Conservation (phyloP, 2,797 vertebrate species). For the Epinephelus coioides region DNA sequence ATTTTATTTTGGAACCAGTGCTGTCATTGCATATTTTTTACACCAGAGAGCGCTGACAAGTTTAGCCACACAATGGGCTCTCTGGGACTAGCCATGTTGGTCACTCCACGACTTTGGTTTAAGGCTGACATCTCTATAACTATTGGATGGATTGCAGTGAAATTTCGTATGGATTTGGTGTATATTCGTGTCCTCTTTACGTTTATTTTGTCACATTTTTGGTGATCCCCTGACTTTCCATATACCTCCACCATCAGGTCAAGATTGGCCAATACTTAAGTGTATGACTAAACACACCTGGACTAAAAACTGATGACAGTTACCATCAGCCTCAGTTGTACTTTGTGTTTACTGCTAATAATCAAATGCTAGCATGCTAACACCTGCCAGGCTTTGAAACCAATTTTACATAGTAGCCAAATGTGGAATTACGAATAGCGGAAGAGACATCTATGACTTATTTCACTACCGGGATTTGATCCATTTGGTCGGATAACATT, state of each 20-base stretch:
- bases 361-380: not conserved
- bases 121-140: not conserved
- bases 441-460: no score
- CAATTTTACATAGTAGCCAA: no score
- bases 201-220: no score
- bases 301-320: not conserved
- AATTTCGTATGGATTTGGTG: not conserved
- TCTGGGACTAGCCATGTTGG: not conserved
- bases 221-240: not conserved
- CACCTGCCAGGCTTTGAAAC: no score
- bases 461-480: no score
- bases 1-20: not conserved
- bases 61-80: not conserved
- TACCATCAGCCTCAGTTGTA: not conserved
- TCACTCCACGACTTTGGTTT: not conserved
- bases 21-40: not conserved
- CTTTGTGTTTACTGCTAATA: not conserved
- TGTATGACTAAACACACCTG: not conserved
- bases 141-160: not conserved
- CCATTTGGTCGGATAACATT: no score
- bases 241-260: accelerated
- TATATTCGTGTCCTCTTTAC: not conserved
- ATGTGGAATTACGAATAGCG: no score
- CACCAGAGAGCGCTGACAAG: not conserved
- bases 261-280: not conserved